Percentiles rank a stretch among this genome's conserved stretches.
Conservation (phyloP, 2,113 vertebrate species). For the zebrafish (Danio rerio) region DNA sequence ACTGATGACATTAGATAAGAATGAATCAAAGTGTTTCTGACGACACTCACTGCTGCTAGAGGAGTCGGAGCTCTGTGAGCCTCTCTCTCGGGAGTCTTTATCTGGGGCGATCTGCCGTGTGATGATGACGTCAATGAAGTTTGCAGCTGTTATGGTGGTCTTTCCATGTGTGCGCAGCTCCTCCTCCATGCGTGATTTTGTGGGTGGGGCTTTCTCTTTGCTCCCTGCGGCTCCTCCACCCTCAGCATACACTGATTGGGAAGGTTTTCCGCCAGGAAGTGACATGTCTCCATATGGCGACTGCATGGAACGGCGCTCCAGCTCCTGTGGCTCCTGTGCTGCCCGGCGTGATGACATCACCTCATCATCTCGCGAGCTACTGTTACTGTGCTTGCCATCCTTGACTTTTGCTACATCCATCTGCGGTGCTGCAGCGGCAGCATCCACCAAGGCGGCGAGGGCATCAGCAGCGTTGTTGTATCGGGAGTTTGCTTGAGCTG, state of each 20-base stretch:
- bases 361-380: conserved; percentile 81
- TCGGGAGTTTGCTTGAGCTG: conserved; percentile 84
- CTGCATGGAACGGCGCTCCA: conserved; percentile 78
- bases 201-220: conserved; percentile 91
- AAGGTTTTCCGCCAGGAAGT: conserved; percentile 82
- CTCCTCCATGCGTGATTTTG: conserved; percentile 96
- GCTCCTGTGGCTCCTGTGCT: conserved; percentile 80
- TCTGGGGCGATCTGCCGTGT: conserved; percentile 96
- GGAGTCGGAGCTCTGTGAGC: conserved; percentile 95
- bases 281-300: conserved; percentile 72
- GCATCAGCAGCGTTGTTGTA: conserved; percentile 95
- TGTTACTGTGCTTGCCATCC: conserved; percentile 86
- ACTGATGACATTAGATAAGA: background rate
- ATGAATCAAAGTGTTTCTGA: conserved; percentile 24
- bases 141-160: conserved; percentile 97
- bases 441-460: conserved; percentile 93
- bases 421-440: conserved; percentile 91
- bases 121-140: conserved; percentile 99
- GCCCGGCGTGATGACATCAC: conserved; percentile 73
- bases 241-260: conserved; percentile 84
- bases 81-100: conserved; percentile 92
- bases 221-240: conserved; percentile 65
- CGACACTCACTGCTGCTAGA: conserved; percentile 91
- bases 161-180: conserved; percentile 95
- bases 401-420: conserved; percentile 94